Evolutionary conservation across 2,888 invertebrate species (phyloP), one percentile per base, ranked within the genome.

Genomic region (Troglohyphantes excavatus): DNA sequence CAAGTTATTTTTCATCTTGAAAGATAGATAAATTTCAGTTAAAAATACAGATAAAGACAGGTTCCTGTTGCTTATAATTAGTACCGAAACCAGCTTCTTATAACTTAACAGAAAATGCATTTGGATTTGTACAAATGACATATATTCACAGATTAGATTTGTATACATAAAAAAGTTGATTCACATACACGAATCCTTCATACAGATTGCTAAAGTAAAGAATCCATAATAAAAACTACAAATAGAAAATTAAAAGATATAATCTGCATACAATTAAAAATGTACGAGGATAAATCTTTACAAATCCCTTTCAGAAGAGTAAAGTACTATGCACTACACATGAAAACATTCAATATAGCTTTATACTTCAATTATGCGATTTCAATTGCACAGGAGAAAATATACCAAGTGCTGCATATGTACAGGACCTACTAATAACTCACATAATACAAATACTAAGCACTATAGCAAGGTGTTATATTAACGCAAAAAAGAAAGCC

Each of bases 331-430:
- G 17, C 26, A 27, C 73, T 73, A 73, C 73, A 27, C 27, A 27
- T 59, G 26, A 53, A 73, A 73, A 73, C 53, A 73, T 59, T 59
- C 29, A 73, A 73, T 53, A 26, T 27, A 73, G 53, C 27, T 46
- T 73, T 73, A 21, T 26, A 73, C n/a, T 26, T 46, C 43, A n/a
- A 43, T 46, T 46, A 46, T 53, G 21, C n/a, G 6, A n/a, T 13
- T n/a, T 59, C 19, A 73, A 19, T 73, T 53, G 26, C 19, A 73
- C 73, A 73, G 26, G 53, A 73, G 53, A 27, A 73, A 70, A 59
- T 19, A 26, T 26, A 46, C 23, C 26, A 13, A 27, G 53, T 23
- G 19, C 46, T 53, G 9, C 27, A 23, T 26, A 19, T 23, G 43
- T 46, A 43, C 53, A 53, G 2, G 19, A 26, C 27, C 39, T 43